Conservation (phyloP, 2,888 invertebrate species). For the Parnassius apollo region DNA sequence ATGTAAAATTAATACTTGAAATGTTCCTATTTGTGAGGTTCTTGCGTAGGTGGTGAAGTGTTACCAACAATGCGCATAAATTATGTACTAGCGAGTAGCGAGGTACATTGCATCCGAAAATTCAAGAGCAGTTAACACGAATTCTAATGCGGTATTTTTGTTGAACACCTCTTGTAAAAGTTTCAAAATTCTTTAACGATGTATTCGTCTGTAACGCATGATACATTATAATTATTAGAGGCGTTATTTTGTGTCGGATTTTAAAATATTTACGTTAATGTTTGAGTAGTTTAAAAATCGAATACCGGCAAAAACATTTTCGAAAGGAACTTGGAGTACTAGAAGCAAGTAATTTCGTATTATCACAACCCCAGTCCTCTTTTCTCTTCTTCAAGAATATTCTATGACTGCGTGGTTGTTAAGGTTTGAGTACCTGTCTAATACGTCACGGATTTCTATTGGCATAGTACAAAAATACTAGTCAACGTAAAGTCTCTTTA, state of each 20-base stretch:
- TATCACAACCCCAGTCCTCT: too few relatives aligned
- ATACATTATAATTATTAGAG: not conserved
- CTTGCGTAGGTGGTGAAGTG: conserved; percentile 2
- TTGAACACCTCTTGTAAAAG: conserved; percentile 1
- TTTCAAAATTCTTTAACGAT: conserved; percentile 15
- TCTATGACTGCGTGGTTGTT: too few relatives aligned
- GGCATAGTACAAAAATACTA: too few relatives aligned
- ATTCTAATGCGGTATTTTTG: conserved; percentile 3
- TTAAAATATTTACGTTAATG: conserved; percentile 8
- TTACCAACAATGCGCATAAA: conserved; percentile 7
- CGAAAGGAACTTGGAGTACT: not conserved
- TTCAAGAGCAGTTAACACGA: conserved; percentile 15
- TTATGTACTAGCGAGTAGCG: conserved; percentile 10
- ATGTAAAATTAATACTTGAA: too few relatives aligned
- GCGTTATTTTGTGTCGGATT: not conserved
- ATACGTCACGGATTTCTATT: too few relatives aligned
- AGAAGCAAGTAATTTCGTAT: too few relatives aligned
- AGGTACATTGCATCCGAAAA: conserved; percentile 5
- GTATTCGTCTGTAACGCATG: not conserved
- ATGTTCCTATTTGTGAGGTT: too few relatives aligned
- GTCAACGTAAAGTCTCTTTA: too few relatives aligned
- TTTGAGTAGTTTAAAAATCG: conserved; percentile 12
- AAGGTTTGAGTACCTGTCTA: too few relatives aligned
- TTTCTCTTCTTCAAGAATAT: too few relatives aligned
- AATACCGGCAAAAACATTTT: conserved; percentile 16